phyloP scores from a whole-genome alignment of 1,140 invertebrate species.

The Pseudomyrmex sp. region DNA sequence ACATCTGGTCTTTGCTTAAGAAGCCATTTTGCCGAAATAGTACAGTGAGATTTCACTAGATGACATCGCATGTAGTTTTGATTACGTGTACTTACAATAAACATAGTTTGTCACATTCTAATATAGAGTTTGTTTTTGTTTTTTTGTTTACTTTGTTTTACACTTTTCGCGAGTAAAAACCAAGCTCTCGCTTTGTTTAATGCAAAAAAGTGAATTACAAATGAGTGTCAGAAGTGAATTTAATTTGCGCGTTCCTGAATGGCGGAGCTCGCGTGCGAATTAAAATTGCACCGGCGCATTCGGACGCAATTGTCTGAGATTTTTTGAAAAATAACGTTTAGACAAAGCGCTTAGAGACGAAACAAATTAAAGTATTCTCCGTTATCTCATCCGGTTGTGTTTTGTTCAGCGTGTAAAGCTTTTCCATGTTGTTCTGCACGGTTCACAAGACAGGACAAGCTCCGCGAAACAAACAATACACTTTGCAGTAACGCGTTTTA shows the following conservation, averaged over 20 bases:
- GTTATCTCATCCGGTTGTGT: slow-evolving; percentile 36
- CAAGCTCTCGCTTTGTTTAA: too few species aligned
- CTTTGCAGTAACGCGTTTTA: slow-evolving; percentile 60
- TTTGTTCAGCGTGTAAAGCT: slow-evolving; percentile 50
- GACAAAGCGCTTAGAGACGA: slow-evolving; percentile 1
- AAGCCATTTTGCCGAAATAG: slow-evolving; percentile 37
- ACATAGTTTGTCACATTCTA: not conserved
- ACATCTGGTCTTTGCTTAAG: not conserved
- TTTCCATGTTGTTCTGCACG: slow-evolving; percentile 8
- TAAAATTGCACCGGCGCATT: not conserved
- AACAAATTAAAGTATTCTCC: slow-evolving; percentile 37
- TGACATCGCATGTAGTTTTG: slow-evolving; percentile 45
- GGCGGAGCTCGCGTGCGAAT: not conserved
- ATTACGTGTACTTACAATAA: not conserved
- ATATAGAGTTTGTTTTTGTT: not conserved
- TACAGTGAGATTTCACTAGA: slow-evolving; percentile 35
- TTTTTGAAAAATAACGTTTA: slow-evolving; percentile 42
- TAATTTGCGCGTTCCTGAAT: not conserved
- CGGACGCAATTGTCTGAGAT: slow-evolving; percentile 5
- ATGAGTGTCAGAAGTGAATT: not conserved
- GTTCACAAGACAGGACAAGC: slow-evolving; percentile 38
- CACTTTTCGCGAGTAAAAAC: not conserved
- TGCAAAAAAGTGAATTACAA: not conserved
- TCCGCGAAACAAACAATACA: slow-evolving; percentile 55
- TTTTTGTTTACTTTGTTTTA: not conserved